Conservation (phyloP, 2,888 invertebrate genomes). For the Acholoe squamosa region DNA sequence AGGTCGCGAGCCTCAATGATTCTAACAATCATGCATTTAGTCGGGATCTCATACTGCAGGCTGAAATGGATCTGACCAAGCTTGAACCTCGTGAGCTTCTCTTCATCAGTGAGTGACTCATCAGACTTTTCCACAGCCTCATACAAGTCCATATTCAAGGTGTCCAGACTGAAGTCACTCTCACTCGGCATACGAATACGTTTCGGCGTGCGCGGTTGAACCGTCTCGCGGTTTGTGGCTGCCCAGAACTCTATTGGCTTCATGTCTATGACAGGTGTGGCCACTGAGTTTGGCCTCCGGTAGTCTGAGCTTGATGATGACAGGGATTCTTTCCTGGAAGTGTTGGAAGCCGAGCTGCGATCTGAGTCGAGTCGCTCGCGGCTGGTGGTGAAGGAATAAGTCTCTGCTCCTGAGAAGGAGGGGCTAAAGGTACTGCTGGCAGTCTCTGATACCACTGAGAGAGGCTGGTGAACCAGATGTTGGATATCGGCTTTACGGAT, state of each 20-base stretch:
- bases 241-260: constrained; percentile 84
- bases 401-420: constrained; percentile 47
- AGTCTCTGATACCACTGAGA: constrained; percentile 58
- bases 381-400: constrained; percentile 22
- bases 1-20: constrained; percentile 84
- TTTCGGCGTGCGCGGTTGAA: constrained; percentile 79
- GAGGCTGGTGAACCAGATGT: constrained; percentile 74
- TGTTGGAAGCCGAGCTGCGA: constrained; percentile 27
- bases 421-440: constrained; percentile 71
- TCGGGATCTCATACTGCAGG: constrained; percentile 82
- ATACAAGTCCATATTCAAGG: constrained; percentile 82
- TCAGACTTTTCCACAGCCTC: constrained; percentile 72
- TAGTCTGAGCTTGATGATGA: constrained; percentile 77
- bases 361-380: constrained; percentile 79
- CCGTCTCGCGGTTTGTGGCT: constrained; percentile 80
- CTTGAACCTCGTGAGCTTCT: constrained; percentile 80
- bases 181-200: constrained; percentile 78
- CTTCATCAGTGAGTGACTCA: constrained; percentile 80
- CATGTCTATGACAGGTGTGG: constrained; percentile 82
- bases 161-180: constrained; percentile 82
- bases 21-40: constrained; percentile 81
- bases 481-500: constrained; percentile 79
- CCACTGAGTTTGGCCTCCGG: constrained; percentile 72
- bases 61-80: constrained; percentile 82
- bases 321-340: constrained; percentile 67